phyloP scores from a whole-genome alignment of 92 coral and sea anemone genomes.

The Parazoanthus darwini region DNA sequence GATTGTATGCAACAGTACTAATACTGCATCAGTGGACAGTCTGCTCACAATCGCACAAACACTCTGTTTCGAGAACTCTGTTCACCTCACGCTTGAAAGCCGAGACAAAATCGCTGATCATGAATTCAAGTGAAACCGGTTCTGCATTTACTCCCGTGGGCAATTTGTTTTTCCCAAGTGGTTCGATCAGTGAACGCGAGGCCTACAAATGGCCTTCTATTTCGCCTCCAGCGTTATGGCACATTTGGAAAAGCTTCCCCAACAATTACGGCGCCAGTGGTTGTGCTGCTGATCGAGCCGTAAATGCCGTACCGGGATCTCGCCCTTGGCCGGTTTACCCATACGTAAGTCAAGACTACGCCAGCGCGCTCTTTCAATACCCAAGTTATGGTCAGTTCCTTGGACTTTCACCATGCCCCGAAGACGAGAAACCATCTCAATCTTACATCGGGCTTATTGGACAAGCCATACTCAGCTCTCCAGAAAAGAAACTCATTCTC shows the following conservation, averaged over 20 bases:
- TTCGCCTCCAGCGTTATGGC: slow-evolving; percentile 38
- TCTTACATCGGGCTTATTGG: slow-evolving; percentile 90
- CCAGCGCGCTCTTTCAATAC: slow-evolving; percentile 39
- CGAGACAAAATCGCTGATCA: not conserved
- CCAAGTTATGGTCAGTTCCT: slow-evolving; percentile 48
- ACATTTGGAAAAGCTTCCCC: slow-evolving; percentile 29
- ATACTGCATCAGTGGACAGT: slow-evolving; percentile 28
- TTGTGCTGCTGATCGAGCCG: slow-evolving; percentile 4
- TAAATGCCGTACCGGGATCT: not conserved
- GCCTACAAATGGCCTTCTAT: slow-evolving; percentile 30
- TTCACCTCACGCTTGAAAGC: not conserved
- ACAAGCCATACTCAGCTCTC: slow-evolving; percentile 82
- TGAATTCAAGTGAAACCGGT: slow-evolving; percentile 18
- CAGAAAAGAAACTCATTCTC: slow-evolving; percentile 82
- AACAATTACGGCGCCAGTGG: not conserved
- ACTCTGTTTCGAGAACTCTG: slow-evolving; percentile 6
- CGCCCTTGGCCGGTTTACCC: slow-evolving; percentile 48
- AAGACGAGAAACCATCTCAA: slow-evolving; percentile 88
- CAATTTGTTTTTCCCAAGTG: slow-evolving; percentile 20
- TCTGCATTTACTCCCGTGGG: slow-evolving; percentile 41
- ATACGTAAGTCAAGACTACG: slow-evolving; percentile 49
- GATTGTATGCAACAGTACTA: slow-evolving; percentile 52
- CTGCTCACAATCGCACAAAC: slow-evolving; percentile 29
- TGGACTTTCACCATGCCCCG: slow-evolving; percentile 56
- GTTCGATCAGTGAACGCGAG: slow-evolving; percentile 25